Conservation (phyloP, 2,113 vertebrate genomes). For the Psittacus erithacus region DNA sequence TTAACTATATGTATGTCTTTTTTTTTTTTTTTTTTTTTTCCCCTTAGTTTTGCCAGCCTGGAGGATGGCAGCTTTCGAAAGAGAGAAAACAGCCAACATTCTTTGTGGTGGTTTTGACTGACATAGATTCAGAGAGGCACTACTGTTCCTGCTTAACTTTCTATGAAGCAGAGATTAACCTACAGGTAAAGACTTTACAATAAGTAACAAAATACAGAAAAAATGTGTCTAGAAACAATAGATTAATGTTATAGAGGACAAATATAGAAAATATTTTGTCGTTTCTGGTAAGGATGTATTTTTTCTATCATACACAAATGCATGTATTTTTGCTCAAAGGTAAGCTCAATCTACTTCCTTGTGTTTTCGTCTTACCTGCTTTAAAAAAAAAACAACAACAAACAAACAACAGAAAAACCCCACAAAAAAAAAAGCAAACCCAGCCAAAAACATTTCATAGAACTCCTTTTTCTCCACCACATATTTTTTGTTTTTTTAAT, state of each 20-base stretch:
- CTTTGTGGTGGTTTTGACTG: slow-evolving; percentile 96
- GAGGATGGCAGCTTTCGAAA: slow-evolving; percentile 92
- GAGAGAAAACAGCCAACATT: slow-evolving; percentile 92
- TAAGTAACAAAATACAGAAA: background rate
- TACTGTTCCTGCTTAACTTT: slow-evolving; percentile 98
- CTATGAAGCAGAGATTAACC: slow-evolving; percentile 94
- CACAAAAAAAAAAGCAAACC: background rate
- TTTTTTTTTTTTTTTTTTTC: background rate
- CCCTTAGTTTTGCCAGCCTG: slow-evolving; percentile 96
- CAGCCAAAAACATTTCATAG: background rate
- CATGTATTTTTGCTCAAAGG: background rate
- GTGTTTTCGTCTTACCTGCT: background rate
- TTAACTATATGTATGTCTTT: background rate
- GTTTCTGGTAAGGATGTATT: background rate
- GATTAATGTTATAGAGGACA: background rate
- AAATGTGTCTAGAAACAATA: background rate
- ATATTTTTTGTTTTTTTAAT: background rate
- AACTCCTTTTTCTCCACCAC: background rate
- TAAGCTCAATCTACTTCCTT: background rate
- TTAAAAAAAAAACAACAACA: background rate
- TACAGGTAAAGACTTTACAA: slow-evolving; percentile 83
- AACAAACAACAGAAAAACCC: too few species aligned
- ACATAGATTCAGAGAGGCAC: slow-evolving; percentile 96
- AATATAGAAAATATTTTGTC: background rate
- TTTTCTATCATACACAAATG: background rate